Percentiles rank a stretch among this genome's conserved stretches.
phyloP scores from a whole-genome alignment of 2,797 vertebrate genomes.

The Tamandua tetradactyla region DNA sequence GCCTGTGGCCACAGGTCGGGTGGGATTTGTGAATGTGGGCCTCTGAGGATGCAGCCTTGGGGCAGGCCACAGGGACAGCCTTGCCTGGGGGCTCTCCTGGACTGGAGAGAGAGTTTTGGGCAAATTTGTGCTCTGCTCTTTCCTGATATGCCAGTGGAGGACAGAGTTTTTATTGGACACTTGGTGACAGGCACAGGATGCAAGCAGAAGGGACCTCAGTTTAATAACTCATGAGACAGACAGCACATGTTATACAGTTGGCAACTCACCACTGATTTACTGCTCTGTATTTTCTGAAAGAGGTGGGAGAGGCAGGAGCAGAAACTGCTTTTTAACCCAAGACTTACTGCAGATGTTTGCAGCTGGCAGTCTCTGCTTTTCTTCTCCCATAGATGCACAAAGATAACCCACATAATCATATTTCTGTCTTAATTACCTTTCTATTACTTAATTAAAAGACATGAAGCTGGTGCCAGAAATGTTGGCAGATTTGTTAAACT shows the following conservation, averaged over 20 bases:
- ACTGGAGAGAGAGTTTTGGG: neutral
- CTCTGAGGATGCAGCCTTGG: neutral
- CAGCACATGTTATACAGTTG: neutral
- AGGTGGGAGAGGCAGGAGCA: neutral
- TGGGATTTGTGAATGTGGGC: neutral
- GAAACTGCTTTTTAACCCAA: constrained; percentile 15
- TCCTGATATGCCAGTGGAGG: constrained; percentile 14
- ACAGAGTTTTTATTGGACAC: constrained; percentile 48
- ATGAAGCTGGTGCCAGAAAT: constrained; percentile 43
- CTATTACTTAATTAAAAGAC: constrained; percentile 64
- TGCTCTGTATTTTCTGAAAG: constrained; percentile 3
- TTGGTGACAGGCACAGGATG: constrained; percentile 42
- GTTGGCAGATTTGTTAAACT: constrained; percentile 48
- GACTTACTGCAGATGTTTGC: constrained; percentile 56
- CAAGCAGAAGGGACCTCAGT: neutral
- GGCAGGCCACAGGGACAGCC: neutral
- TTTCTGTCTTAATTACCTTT: constrained; percentile 61
- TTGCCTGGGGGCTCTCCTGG: neutral
- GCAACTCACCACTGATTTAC: constrained; percentile 48
- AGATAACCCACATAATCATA: constrained; percentile 52
- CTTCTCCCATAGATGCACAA: neutral
- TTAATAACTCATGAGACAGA: constrained; percentile 49
- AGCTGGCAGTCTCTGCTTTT: constrained; percentile 25
- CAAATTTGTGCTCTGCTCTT: neutral
- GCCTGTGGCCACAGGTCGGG: neutral